Percentiles rank a stretch among this genome's conserved stretches.
Evolutionary conservation across 2,888 invertebrate genomes (phyloP).

Genomic region (Drosophila flavopinicola): DNA sequence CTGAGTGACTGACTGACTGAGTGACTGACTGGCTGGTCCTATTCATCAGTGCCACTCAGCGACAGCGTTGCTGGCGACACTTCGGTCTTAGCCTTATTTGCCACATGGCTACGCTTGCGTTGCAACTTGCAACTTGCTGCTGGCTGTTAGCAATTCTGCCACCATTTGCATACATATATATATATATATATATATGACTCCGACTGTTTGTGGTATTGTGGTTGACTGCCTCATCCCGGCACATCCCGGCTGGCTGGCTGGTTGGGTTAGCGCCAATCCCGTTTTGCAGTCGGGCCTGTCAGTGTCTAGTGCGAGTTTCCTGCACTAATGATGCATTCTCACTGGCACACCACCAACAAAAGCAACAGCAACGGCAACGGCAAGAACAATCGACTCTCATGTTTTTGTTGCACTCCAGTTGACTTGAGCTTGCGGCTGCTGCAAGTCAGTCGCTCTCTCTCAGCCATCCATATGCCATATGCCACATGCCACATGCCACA

Average conservation of each 20-base stretch:
- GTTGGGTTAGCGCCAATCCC: conserved; percentile 19
- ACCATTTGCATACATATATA: too few relatives aligned
- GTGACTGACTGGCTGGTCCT: conserved; percentile 4
- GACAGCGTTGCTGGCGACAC: conserved; percentile 45
- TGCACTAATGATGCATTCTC: conserved; percentile 66
- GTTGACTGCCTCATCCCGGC: conserved; percentile 1
- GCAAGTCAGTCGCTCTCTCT: conserved; percentile 27
- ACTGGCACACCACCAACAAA: conserved; percentile 30
- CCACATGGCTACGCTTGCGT: conserved; percentile 61
- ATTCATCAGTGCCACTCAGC: conserved; percentile 59
- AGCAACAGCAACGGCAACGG: conserved; percentile 23
- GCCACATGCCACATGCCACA: background rate
- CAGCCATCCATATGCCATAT: conserved; percentile 37
- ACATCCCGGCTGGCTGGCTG: conserved; percentile 24
- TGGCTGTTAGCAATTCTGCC: too few relatives aligned
- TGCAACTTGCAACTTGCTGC: conserved; percentile 16
- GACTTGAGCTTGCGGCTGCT: conserved; percentile 49
- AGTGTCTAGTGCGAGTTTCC: conserved; percentile 47
- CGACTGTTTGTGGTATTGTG: conserved; percentile 27
- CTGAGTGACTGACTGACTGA: too few relatives aligned
- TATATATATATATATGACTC: too few relatives aligned
- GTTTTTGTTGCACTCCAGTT: conserved; percentile 54
- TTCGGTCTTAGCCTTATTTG: conserved; percentile 69
- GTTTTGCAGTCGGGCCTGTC: conserved; percentile 31
- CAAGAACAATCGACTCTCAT: conserved; percentile 25